Evolutionary conservation across 1,140 invertebrate genomes (phyloP), one percentile per base, ranked within the genome.

Genomic region (Ephestia elutella): DNA sequence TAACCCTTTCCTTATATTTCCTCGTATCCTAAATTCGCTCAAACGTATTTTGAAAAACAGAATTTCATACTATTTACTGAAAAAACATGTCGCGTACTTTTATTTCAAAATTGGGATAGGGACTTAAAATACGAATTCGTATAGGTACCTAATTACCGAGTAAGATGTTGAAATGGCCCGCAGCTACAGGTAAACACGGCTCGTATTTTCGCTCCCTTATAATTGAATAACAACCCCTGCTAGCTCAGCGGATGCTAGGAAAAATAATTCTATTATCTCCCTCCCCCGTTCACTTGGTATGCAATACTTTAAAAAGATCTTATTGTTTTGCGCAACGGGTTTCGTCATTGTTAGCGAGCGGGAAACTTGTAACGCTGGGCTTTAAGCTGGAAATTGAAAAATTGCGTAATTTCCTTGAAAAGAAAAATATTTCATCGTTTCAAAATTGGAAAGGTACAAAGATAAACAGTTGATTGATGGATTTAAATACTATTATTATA

Each of bases 151-250:
- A 44, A 44, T 44, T 44, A 44, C 38, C 38, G n/a, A 44, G 38
- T 44, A 44, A 44, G 38, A 44, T 15, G 56, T 59, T 63, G 51
- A 58, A 59, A 71, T 68, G 63, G 65, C 72, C 72, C 65, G 64
- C 72, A 69, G 69, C 72, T 68, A 62, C 73, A 82, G 71, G 71
- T 72, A 79, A 79, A 75, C 70, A 78, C 60, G 56, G 54, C 57
- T 60, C 65, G 63, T 66, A 76, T 76, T 76, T 79, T 75, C 64
- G 58, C 67, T 70, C 71, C 70, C 67, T 69, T 71, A 57, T 81
- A 81, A 81, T 81, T 81, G 75, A 79, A 81, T 78, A 74, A 81
- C 78, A 70, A 72, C 67, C 70, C 73, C 69, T 63, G 73, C 69
- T 68, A 70, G 63, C 62, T 64, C 70, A 63, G 59, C 68, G 74